Evolutionary conservation across 2,113 vertebrate species (phyloP).

Genomic region (Psettodes erumei): DNA sequence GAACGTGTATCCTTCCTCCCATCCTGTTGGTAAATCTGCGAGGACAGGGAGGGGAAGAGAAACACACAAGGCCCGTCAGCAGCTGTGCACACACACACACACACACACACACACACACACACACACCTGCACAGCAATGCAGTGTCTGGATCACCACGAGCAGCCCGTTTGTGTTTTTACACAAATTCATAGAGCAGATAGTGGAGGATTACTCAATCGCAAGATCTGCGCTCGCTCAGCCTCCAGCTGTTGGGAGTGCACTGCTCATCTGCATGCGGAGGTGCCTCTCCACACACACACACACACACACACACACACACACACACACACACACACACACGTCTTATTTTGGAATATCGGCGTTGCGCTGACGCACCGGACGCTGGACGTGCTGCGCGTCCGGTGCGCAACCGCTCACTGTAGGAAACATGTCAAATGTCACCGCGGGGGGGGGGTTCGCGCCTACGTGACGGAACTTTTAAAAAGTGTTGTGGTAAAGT

Average conservation of each 20-base stretch:
- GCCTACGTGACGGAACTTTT: conserved; percentile 79
- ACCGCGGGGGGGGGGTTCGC: conserved; percentile 39
- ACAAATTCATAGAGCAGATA: background rate
- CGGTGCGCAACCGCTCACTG: too few relatives aligned
- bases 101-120: background rate
- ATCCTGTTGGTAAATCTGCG: conserved; percentile 94
- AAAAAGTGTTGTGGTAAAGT: conserved; percentile 89
- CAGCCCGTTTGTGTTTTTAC: conserved; percentile 25
- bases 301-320: too few relatives aligned
- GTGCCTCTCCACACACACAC: too few relatives aligned
- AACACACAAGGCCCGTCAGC: conserved; percentile 37
- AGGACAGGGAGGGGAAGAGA: conserved; percentile 20
- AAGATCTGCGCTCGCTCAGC: background rate
- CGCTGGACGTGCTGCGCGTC: too few relatives aligned
- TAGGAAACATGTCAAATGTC: conserved; percentile 34
- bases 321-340: too few relatives aligned
- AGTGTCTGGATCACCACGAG: conserved; percentile 47
- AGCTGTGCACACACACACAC: conserved; percentile 23
- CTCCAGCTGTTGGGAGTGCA: conserved; percentile 27
- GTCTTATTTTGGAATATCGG: conserved; percentile 6
- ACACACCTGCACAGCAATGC: conserved; percentile 50
- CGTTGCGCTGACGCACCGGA: background rate
- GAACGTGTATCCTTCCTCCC: conserved; percentile 98
- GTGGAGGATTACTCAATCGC: conserved; percentile 13
- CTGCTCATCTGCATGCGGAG: conserved; percentile 18